These are phyloP conservation scores for Paradoxurus hermaphroditus DNA, from an alignment of 2,113 vertebrate genomes.

Conservation along the genomic window DNA sequence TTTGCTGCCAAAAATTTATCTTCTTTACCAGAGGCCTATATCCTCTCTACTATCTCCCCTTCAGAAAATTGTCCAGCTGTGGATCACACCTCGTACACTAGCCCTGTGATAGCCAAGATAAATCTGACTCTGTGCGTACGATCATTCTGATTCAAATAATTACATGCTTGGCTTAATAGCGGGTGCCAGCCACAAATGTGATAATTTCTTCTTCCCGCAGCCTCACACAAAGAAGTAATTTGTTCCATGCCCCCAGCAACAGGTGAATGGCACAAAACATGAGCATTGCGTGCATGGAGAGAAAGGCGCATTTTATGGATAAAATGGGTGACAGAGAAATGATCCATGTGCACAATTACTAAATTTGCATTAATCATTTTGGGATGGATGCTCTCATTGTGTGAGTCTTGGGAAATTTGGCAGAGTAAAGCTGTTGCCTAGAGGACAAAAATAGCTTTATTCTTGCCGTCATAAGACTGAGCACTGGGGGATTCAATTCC, in stretches of 20 bases:
- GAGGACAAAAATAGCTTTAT: constrained; percentile 76
- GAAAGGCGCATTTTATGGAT: constrained; percentile 53
- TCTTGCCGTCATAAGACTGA: constrained; percentile 45
- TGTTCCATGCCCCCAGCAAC: constrained; percentile 73
- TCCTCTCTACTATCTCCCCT: constrained; percentile 36
- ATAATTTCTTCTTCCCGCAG: constrained; percentile 61
- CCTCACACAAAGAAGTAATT: constrained; percentile 71
- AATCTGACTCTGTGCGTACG: constrained; percentile 46
- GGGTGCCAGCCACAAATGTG: constrained; percentile 66
- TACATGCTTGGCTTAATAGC: constrained; percentile 59
- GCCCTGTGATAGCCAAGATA: constrained; percentile 58
- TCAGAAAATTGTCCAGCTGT: constrained; percentile 57
- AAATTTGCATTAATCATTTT: constrained; percentile 77
- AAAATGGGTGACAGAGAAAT: constrained; percentile 72
- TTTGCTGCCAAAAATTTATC: constrained; percentile 70
- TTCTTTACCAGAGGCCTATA: constrained; percentile 39
- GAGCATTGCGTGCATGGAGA: constrained; percentile 44
- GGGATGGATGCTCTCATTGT: constrained; percentile 74
- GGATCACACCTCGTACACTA: constrained; percentile 27
- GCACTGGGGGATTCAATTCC: constrained; percentile 59
- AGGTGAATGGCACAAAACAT: constrained; percentile 72
- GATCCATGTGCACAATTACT: constrained; percentile 74
- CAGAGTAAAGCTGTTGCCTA: constrained; percentile 63
- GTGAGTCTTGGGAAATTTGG: constrained; percentile 70
- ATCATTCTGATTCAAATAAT: constrained; percentile 69